These are phyloP conservation scores for Apomyelois bistriatella DNA, from an alignment of 2,888 invertebrate genomes.

Conservation along the genomic window DNA sequence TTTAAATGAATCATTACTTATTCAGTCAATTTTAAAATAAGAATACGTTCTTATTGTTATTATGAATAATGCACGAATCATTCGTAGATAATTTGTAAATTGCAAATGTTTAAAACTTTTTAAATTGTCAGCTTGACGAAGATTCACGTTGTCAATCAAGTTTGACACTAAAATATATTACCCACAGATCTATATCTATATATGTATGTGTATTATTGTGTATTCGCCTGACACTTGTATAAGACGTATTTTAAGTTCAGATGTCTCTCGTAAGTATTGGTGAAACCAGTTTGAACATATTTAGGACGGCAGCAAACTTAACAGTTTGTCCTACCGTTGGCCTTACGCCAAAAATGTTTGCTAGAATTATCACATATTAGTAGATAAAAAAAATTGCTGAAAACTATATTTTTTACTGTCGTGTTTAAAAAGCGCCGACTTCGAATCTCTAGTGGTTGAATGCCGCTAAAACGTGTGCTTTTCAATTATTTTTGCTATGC, in stretches of 20 bases:
- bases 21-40: no score
- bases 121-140: no score
- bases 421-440: slow-evolving; percentile 36
- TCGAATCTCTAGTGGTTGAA: slow-evolving; percentile 28
- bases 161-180: no score
- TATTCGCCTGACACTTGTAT: background rate
- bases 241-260: background rate
- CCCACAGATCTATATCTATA: background rate
- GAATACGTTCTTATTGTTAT: no score
- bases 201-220: no score
- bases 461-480: slow-evolving; percentile 32
- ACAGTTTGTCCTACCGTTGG: slow-evolving; percentile 1
- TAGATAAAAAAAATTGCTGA: slow-evolving; percentile 30
- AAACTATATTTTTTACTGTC: slow-evolving; percentile 65
- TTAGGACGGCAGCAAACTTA: slow-evolving; percentile 15
- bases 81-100: no score
- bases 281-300: slow-evolving; percentile 22
- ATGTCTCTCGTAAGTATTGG: slow-evolving; percentile 21
- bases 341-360: slow-evolving; percentile 13
- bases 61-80: no score
- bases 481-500: slow-evolving; percentile 64
- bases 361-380: slow-evolving; percentile 10
- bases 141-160: no score
- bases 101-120: no score
- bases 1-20: no score